phyloP scores from a whole-genome alignment of 2,888 invertebrate species.

The Cecidostiba fungosa region DNA sequence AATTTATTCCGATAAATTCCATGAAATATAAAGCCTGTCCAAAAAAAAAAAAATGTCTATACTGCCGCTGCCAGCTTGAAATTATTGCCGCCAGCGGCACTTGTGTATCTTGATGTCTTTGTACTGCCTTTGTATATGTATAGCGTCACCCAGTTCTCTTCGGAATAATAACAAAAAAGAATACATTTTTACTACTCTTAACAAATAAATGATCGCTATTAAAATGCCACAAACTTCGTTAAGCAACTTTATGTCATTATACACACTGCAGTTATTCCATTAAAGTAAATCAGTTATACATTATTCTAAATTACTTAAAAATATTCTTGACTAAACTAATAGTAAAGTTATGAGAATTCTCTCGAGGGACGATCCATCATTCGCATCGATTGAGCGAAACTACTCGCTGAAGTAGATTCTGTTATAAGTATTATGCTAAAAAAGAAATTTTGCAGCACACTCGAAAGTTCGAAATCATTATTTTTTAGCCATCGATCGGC shows the following conservation, averaged over 20 bases:
- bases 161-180: not conserved
- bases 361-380: not conserved
- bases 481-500: not conserved
- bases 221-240: no score
- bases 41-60: not conserved
- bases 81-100: slow-evolving; percentile 4
- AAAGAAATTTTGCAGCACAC: not conserved
- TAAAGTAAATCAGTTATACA: not conserved
- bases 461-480: not conserved
- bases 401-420: not conserved
- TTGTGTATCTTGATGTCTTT: not conserved
- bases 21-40: not conserved
- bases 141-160: not conserved
- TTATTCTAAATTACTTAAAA: not conserved
- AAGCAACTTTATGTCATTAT: no score
- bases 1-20: slow-evolving; percentile 3
- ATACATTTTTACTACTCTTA: not conserved
- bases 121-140: not conserved
- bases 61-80: not conserved
- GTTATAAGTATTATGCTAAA: not conserved
- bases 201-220: no score
- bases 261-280: no score
- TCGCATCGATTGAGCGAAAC: not conserved
- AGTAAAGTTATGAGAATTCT: not conserved
- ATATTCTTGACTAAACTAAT: not conserved